Evolutionary conservation across 2,888 invertebrate species (phyloP).

Genomic region (Drosophila aldrichi): DNA sequence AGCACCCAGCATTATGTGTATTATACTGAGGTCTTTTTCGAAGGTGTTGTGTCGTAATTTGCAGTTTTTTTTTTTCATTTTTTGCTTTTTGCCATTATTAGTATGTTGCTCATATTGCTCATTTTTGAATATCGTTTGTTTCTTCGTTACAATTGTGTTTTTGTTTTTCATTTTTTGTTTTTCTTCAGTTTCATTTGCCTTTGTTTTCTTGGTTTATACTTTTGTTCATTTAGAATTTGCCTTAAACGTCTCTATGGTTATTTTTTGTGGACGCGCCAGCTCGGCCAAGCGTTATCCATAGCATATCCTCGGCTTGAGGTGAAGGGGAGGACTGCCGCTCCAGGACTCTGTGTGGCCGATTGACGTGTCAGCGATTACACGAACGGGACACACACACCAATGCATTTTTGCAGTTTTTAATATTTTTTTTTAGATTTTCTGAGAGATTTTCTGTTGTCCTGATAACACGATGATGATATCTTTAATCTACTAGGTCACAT

Average conservation of each 20-base stretch:
- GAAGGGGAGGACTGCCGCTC: constrained; percentile 9
- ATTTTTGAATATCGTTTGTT: constrained; percentile 65
- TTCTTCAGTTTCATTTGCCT: constrained; percentile 8
- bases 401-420: constrained; percentile 70
- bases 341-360: constrained; percentile 18
- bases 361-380: constrained; percentile 77
- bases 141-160: constrained; percentile 66
- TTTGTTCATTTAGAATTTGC: constrained; percentile 81
- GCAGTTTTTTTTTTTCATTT: constrained; percentile 71
- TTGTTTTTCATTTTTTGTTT: constrained; percentile 17
- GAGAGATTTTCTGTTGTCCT: constrained; percentile 63
- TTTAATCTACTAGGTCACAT: constrained; percentile 78
- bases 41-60: constrained; percentile 79
- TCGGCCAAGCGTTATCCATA: background rate
- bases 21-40: constrained; percentile 78
- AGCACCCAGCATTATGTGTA: constrained; percentile 71
- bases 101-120: constrained; percentile 75
- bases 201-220: constrained; percentile 49
- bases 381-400: constrained; percentile 83
- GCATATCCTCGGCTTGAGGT: constrained; percentile 7
- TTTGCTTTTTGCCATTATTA: constrained; percentile 71
- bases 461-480: constrained; percentile 73
- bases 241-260: constrained; percentile 83
- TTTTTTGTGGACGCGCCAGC: constrained; percentile 73
- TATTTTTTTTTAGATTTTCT: constrained; percentile 70